Evolutionary conservation across 1,140 invertebrate genomes (phyloP), one percentile per base, ranked within the genome.

Genomic region (Trichogramma pretiosum): DNA sequence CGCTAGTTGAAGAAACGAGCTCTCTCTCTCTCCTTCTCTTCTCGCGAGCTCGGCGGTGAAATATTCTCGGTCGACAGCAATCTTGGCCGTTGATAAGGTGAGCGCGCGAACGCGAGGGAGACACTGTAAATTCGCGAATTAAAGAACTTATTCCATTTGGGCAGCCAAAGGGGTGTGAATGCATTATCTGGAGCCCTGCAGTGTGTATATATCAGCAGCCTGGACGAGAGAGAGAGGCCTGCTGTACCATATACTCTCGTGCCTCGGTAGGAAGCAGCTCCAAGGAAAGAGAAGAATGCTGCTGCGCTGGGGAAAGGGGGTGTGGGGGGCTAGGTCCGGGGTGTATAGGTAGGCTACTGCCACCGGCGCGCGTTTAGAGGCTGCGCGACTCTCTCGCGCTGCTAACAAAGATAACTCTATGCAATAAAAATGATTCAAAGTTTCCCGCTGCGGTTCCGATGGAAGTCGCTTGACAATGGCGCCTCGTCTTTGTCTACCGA

Each of bases 341-440:
- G 30, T 35, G 17, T 26, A 41, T 47, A 35, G 36, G 35, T 30
- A 32, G 41, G 40, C 40, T 41, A 44, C 17, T 36, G 26, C 37
- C 28, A 18, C 42, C 45, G 56, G 56, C 56, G 58, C 56, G 52
- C 64, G 64, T 67, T 71, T 68, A 71, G 68, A 69, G 64, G 67
- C 68, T 69, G n/a, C 65, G 65, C 68, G 65, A 63, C 63, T n/a
- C n/a, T n/a, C n/a, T 63, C 60, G 64, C 65, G 64, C 61, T 65
- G 63, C 59, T 71, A 71, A 72, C 68, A 71, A 72, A 72, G 70
- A 72, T 72, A 72, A 72, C 68, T 72, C 70, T 68, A 70, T 70
- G 70, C 70, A 72, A 72, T 72, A 72, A 72, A 71, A 72, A 72
- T 72, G 70, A 71, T 71, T 72, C 70, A 72, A 72, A 72, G 70